phyloP scores from a whole-genome alignment of 2,113 vertebrate species.

The Mesocricetus auratus region DNA sequence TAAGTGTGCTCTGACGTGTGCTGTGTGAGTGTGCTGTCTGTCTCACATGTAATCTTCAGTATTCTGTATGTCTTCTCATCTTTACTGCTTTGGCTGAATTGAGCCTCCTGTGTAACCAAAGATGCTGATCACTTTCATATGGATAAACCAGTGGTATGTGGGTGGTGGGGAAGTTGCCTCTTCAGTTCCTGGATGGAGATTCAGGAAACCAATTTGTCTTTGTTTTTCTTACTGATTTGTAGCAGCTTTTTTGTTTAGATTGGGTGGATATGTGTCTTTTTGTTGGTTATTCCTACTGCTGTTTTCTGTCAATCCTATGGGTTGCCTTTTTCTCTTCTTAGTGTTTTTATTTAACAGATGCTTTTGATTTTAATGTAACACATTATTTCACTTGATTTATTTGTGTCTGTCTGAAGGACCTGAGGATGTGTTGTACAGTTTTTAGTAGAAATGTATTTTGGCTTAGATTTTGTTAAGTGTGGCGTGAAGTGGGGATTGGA shows the following conservation, averaged over 20 bases:
- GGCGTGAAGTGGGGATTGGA: neutral
- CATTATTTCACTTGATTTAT: neutral
- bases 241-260: neutral
- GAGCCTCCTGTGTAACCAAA: neutral
- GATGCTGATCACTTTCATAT: neutral
- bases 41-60: accelerated
- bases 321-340: neutral
- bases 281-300: neutral
- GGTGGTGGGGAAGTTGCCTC: neutral
- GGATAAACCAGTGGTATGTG: too few relatives aligned
- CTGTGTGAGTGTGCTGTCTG: accelerated
- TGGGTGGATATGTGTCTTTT: neutral
- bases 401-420: neutral
- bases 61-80: accelerated
- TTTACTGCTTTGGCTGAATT: neutral
- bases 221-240: neutral
- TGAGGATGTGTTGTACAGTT: neutral
- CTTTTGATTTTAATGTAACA: constrained; percentile 11
- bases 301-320: neutral
- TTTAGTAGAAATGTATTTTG: neutral
- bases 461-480: neutral
- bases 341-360: constrained; percentile 26
- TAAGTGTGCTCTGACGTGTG: too few relatives aligned
- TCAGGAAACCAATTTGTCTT: neutral
- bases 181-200: neutral